Evolutionary conservation across 37 sponge, comb jelly and placozoan genomes (phyloP).

Genomic region (Cliona cf. orientalis): DNA sequence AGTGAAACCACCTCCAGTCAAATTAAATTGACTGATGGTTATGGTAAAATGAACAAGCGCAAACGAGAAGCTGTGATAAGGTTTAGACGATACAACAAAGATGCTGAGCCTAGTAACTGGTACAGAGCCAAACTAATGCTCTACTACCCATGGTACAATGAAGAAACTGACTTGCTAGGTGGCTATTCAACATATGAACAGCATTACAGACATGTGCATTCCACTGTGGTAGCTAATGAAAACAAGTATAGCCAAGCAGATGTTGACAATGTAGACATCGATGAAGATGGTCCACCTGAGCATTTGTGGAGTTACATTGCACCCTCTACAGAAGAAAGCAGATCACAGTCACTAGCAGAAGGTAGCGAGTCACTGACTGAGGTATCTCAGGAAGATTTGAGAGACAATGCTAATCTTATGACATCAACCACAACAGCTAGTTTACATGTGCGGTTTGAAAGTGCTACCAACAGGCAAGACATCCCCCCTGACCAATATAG

Average conservation of each 20-base stretch:
- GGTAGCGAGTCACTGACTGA: conserved; percentile 14
- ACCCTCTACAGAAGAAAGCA: conserved; percentile 16
- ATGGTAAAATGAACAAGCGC: conserved; percentile 16
- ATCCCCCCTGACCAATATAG: neutral
- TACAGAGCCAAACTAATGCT: conserved; percentile 23
- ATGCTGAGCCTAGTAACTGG: conserved; percentile 28
- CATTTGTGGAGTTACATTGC: conserved; percentile 32
- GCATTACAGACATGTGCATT: neutral
- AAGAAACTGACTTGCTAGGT: conserved; percentile 18
- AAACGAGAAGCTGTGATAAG: conserved; percentile 1
- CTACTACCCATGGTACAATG: no score
- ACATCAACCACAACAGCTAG: neutral
- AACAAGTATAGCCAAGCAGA: neutral
- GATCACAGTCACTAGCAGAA: neutral
- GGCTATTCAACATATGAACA: conserved; percentile 13
- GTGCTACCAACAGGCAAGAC: conserved; percentile 12
- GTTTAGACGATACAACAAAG: neutral
- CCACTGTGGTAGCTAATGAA: neutral
- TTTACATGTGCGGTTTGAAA: conserved; percentile 1
- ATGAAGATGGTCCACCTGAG: conserved; percentile 32
- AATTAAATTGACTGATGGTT: conserved; percentile 20
- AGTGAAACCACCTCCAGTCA: neutral
- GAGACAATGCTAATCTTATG: neutral
- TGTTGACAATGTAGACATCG: neutral
- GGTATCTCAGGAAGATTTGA: no score